Evolutionary conservation across 2,797 vertebrate genomes (phyloP), one percentile per base, ranked within the genome.

Genomic region (Diplodus puntazzo): DNA sequence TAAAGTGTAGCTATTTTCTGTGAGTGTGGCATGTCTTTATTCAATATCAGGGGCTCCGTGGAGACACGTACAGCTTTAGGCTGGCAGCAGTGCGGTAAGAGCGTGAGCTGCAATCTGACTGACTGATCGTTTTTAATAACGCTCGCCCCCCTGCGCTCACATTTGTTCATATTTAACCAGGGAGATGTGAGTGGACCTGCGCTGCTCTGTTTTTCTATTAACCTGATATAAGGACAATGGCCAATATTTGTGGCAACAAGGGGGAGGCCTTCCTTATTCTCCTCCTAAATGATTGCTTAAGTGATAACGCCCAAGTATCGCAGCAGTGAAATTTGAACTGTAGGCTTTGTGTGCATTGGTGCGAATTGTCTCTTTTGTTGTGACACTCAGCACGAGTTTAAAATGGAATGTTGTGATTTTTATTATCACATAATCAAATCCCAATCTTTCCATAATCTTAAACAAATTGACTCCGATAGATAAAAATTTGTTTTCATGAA

Each of bases 71-170:
- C 27, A 66, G 91, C 87, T 92, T 81, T 62, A 62, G 88, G 86
- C 84, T 86, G 88, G 83, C 73, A 79, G 84, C 65, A 17, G 69
- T n/a, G 77, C 10, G 49, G 62, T 68, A 72, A 69, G 63, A 72
- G 72, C 72, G 64, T 69, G 82, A 85, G 87, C 53, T 88, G 68
- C 76, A 79, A 78, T 87, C 75, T 86, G 86, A 89, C 88, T 89
- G 90, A 92, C 81, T 89, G 89, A 92, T 92, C 12, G 88, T 92
- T 92, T 91, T 90, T 89, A 91, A 93, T 92, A 88, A 92, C 53
- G 49, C 73, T 68, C 69, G 58, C 67, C 61, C 73, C 48, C 76
- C 10, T 53, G 1, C 61, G 45, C 55, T 86, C 71, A 69, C 87
- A 86, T 88, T 84, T 82, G 79, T 84, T 90, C 85, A 85, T 83